Conservation (phyloP, 2,113 vertebrate species). For the Cacatua alba region DNA sequence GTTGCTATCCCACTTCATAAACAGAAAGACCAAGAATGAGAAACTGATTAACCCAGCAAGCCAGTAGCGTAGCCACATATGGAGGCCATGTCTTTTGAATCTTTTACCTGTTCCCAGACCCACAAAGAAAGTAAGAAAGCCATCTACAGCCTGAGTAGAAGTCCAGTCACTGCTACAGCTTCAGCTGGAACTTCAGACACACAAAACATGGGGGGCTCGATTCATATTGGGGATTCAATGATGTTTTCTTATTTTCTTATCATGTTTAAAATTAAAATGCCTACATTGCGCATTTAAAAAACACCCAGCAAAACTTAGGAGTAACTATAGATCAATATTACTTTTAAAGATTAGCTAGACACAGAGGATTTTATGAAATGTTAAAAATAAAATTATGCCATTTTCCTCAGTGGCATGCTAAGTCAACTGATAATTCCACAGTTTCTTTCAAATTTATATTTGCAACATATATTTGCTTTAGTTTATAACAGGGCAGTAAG, state of each 20-base stretch:
- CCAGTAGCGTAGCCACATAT: background rate
- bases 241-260: background rate
- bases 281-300: background rate
- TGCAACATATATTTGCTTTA: background rate
- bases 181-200: background rate
- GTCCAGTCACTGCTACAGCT: background rate
- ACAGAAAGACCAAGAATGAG: background rate
- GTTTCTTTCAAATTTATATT: background rate
- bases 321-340: background rate
- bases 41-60: background rate
- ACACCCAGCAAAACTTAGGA: background rate
- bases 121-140: background rate
- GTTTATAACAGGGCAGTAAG: background rate
- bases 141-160: background rate
- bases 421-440: background rate
- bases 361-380: background rate
- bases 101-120: background rate
- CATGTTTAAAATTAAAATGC: background rate
- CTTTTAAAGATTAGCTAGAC: background rate
- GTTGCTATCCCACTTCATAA: background rate
- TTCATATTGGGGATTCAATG: background rate
- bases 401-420: background rate
- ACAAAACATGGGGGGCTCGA: background rate
- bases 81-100: background rate
- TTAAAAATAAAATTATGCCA: background rate